Percentiles rank a stretch among this genome's conserved stretches.
Evolutionary conservation across 1,140 invertebrate genomes (phyloP).

Genomic region (Brachionus plicatilis): DNA sequence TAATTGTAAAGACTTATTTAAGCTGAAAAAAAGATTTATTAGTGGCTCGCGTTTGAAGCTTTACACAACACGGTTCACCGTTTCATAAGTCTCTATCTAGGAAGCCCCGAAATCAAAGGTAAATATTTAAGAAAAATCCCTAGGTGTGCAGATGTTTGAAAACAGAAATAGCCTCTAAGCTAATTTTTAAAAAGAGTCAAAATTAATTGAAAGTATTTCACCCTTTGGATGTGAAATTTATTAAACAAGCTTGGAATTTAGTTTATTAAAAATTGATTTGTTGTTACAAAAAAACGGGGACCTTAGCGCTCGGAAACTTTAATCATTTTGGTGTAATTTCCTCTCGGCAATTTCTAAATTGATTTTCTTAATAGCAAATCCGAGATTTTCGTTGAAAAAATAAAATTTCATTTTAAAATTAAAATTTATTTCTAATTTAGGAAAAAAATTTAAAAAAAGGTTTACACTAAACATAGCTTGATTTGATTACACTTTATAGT

Average conservation of each 20-base stretch:
- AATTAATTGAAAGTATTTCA: background rate
- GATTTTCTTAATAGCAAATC: too few species aligned
- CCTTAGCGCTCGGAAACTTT: background rate
- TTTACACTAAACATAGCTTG: background rate
- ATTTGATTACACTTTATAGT: background rate
- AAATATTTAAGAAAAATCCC: background rate
- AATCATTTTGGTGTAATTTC: background rate
- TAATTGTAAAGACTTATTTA: background rate
- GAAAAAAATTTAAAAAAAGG: background rate
- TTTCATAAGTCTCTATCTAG: background rate
- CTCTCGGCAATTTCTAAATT: background rate
- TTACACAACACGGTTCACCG: background rate
- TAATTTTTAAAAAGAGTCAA: background rate
- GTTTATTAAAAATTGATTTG: background rate
- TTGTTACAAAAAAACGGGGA: background rate
- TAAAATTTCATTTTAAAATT: background rate
- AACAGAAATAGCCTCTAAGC: background rate
- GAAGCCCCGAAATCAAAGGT: background rate
- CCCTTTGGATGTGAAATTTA: background rate
- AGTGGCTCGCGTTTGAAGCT: background rate
- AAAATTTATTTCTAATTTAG: background rate
- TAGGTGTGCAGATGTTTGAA: background rate
- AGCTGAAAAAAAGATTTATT: background rate
- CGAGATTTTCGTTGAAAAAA: background rate
- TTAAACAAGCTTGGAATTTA: background rate